A percentile compares a stretch with the other conserved stretches of the same genome.
These are phyloP conservation scores for Pocillopora grandis DNA, from an alignment of 92 coral and sea anemone genomes.

Conservation along the genomic window DNA sequence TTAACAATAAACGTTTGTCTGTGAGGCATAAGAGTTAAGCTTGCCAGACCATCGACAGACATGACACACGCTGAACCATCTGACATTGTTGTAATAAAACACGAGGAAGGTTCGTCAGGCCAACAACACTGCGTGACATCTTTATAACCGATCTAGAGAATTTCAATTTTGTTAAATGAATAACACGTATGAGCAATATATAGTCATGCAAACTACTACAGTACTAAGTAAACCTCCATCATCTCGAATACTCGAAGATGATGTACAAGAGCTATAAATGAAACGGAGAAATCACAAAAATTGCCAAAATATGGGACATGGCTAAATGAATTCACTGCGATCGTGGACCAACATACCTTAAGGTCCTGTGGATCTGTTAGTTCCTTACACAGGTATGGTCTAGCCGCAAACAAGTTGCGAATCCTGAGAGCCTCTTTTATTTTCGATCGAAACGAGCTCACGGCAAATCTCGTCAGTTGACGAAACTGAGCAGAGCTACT, in stretches of 20 bases:
- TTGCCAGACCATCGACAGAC: constrained; percentile 80
- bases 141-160: constrained; percentile 53
- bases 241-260: too few species aligned
- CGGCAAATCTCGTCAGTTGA: constrained; percentile 77
- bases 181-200: neutral
- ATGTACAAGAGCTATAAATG: too few species aligned
- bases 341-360: constrained; percentile 35
- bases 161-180: neutral
- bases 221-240: too few species aligned
- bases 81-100: constrained; percentile 38
- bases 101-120: constrained; percentile 53
- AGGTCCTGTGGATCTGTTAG: constrained; percentile 45
- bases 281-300: too few species aligned
- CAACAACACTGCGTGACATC: constrained; percentile 67
- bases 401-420: constrained; percentile 78
- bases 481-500: constrained; percentile 35
- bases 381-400: constrained; percentile 81
- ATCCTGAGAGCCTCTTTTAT: constrained; percentile 60
- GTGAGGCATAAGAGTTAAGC: constrained; percentile 63
- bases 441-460: constrained; percentile 57
- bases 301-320: too few species aligned
- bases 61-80: constrained; percentile 57
- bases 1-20: constrained; percentile 55
- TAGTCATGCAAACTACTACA: neutral
- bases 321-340: neutral